Percentiles rank a stretch among this genome's conserved stretches.
Evolutionary conservation across 2,888 invertebrate genomes (phyloP).

Genomic region (Meteorus colon): DNA sequence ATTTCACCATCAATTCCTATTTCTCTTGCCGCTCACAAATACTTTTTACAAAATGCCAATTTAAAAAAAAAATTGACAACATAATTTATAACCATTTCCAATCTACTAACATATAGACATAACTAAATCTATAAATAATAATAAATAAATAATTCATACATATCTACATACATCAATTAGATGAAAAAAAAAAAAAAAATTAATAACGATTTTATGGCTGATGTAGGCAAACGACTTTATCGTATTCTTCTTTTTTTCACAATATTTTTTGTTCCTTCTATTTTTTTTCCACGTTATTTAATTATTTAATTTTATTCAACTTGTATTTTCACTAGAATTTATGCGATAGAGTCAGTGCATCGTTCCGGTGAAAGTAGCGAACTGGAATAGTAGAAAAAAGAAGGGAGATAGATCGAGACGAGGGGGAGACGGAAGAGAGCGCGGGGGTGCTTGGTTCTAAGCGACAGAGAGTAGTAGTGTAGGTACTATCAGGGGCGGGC

Average conservation of each 20-base stretch:
- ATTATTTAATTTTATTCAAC: conserved; percentile 22
- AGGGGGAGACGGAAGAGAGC: conserved; percentile 21
- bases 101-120: too few relatives aligned
- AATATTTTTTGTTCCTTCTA: background rate
- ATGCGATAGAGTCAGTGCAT: conserved; percentile 54
- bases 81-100: too few relatives aligned
- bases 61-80: too few relatives aligned
- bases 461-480: conserved; percentile 31
- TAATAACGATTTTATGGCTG: background rate
- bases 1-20: too few relatives aligned
- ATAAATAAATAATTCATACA: too few relatives aligned
- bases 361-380: conserved; percentile 63
- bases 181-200: background rate
- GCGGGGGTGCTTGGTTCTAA: conserved; percentile 33
- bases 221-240: background rate
- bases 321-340: conserved; percentile 21
- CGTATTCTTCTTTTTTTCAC: background rate
- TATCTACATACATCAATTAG: too few relatives aligned
- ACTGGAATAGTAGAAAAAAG: background rate
- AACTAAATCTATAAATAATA: too few relatives aligned
- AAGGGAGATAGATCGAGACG: background rate
- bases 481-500: conserved; percentile 49
- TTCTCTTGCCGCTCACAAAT: too few relatives aligned
- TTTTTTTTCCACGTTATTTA: conserved; percentile 8
- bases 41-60: too few relatives aligned